phyloP scores from a whole-genome alignment of 2,888 invertebrate genomes.

The Rotaria macrura region DNA sequence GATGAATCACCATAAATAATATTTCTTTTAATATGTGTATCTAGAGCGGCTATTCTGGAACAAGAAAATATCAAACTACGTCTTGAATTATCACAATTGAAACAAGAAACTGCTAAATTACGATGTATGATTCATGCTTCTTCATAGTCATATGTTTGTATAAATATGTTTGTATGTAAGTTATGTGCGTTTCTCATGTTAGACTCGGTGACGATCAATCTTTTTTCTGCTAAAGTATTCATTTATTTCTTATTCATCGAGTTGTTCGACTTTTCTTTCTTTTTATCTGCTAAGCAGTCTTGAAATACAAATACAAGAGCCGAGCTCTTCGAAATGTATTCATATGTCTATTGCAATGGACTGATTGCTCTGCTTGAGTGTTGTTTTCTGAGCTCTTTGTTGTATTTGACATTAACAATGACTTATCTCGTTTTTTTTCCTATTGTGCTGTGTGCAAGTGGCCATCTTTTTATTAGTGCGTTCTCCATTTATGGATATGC shows the following conservation, averaged over 20 bases:
- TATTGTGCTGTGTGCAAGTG: not conserved
- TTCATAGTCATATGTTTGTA: not conserved
- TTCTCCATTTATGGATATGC: not conserved
- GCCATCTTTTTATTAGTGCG: not conserved
- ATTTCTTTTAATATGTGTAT: not conserved
- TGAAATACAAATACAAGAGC: not conserved
- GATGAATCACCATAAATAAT: too few relatives aligned
- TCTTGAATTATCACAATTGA: slow-evolving; percentile 60
- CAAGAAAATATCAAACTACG: slow-evolving; percentile 71
- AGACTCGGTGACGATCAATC: not conserved
- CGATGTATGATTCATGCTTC: slow-evolving; percentile 50
- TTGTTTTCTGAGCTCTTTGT: not conserved
- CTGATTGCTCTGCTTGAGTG: not conserved
- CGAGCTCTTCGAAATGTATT: not conserved
- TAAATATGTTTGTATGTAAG: not conserved
- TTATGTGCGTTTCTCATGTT: not conserved
- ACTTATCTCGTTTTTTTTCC: not conserved
- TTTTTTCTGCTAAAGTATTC: not conserved
- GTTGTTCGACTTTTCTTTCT: not conserved
- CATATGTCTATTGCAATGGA: not conserved
- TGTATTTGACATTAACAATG: not conserved
- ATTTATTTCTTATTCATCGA: slow-evolving; percentile 1
- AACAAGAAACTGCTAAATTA: slow-evolving; percentile 58
- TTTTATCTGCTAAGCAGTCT: not conserved
- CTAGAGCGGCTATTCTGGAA: slow-evolving; percentile 70